These are phyloP conservation scores for Syngnathus floridae DNA, from an alignment of 2,113 vertebrate genomes.

Conservation along the genomic window DNA sequence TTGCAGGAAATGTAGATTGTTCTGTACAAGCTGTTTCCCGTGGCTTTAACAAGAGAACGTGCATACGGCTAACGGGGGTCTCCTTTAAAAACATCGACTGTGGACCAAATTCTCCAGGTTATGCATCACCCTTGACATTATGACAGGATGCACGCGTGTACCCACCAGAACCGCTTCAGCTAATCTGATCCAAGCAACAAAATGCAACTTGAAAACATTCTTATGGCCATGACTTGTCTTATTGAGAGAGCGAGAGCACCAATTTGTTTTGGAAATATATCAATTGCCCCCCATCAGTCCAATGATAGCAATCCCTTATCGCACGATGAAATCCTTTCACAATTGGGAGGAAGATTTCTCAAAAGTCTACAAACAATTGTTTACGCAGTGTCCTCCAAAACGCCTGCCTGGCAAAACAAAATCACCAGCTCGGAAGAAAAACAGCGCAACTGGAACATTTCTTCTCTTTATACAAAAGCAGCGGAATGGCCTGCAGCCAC, in stretches of 20 bases:
- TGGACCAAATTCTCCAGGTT: conserved; percentile 28
- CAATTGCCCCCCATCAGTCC: no score
- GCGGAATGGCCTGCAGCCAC: no score
- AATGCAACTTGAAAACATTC: conserved; percentile 41
- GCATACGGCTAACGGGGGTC: conserved; percentile 7
- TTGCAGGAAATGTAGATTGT: conserved; percentile 66
- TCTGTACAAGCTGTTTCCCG: conserved; percentile 61
- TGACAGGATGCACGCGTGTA: conserved; percentile 37
- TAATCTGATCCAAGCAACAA: conserved; percentile 51
- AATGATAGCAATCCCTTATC: no score
- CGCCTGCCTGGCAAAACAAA: no score
- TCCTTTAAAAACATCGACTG: conserved; percentile 40
- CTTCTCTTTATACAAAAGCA: no score
- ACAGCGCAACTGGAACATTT: no score
- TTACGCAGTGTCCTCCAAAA: no score
- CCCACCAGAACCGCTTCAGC: conserved; percentile 48
- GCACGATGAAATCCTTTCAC: no score
- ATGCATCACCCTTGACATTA: conserved; percentile 49
- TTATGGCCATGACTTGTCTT: background rate
- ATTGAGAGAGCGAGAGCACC: background rate
- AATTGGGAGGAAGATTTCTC: no score
- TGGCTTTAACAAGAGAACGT: conserved; percentile 36
- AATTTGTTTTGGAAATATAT: background rate
- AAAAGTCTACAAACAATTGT: no score
- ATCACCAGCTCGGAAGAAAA: no score